phyloP scores from a whole-genome alignment of 2,797 vertebrate genomes.

The Eupleurogrammus muticus region DNA sequence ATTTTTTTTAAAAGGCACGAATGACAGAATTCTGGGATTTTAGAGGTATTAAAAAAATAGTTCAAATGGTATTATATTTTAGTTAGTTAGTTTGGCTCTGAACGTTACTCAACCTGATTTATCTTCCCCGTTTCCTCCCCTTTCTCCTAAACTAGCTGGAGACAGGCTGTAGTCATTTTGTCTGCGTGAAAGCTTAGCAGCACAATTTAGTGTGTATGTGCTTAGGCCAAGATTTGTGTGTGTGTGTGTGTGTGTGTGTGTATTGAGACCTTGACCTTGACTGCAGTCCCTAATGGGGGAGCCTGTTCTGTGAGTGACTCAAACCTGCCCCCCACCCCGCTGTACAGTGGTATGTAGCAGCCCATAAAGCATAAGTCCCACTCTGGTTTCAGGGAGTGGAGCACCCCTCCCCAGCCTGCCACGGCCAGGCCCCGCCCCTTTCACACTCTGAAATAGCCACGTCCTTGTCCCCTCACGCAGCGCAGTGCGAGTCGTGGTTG shows the following conservation, averaged over 20 bases:
- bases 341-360: constrained; percentile 81
- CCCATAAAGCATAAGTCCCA: constrained; percentile 84
- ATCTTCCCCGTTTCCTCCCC: background rate
- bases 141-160: constrained; percentile 19
- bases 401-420: constrained; percentile 21
- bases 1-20: background rate
- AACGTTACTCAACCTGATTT: constrained; percentile 1
- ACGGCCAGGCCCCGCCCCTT: constrained; percentile 59
- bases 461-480: constrained; percentile 82
- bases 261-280: constrained; percentile 83
- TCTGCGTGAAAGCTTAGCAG: constrained; percentile 42
- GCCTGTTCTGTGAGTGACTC: constrained; percentile 83
- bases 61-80: background rate
- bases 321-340: constrained; percentile 52
- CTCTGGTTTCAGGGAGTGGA: constrained; percentile 87
- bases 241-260: constrained; percentile 30
- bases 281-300: constrained; percentile 76
- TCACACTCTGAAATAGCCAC: constrained; percentile 86
- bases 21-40: background rate
- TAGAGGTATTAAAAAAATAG: background rate
- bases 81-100: background rate
- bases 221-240: constrained; percentile 29
- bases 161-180: constrained; percentile 26
- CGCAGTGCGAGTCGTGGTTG: constrained; percentile 62
- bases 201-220: constrained; percentile 27